Percentiles rank a stretch among this genome's conserved stretches.
phyloP scores from a whole-genome alignment of 2,888 invertebrate species.

The Cantharis lateralis region DNA sequence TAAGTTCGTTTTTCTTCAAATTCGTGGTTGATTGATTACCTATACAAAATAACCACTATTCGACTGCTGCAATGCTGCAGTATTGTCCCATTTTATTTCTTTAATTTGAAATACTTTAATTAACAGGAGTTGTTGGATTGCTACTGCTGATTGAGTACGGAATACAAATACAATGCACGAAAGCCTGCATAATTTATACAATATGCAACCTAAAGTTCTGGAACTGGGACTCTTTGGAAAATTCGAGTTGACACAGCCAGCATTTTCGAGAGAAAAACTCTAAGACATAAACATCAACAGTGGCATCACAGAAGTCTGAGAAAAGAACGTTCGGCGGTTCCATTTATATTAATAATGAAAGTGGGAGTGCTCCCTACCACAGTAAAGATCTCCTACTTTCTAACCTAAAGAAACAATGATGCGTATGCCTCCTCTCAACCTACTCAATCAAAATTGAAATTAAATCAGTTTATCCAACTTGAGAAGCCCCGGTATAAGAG shows the following conservation, averaged over 20 bases:
- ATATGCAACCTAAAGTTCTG: no score
- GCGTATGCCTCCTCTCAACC: neutral
- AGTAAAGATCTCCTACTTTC: no score
- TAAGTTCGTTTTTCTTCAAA: slow-evolving; percentile 31
- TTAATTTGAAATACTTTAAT: neutral
- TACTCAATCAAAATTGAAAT: neutral
- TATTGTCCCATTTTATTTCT: neutral
- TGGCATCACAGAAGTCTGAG: no score
- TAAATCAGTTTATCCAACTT: neutral
- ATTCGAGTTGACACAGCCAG: no score
- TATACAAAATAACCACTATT: neutral
- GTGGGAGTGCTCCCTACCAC: no score
- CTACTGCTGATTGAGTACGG: neutral
- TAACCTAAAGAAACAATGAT: no score
- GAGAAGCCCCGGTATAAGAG: neutral
- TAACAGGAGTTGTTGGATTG: neutral
- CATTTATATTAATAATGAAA: no score
- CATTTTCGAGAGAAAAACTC: no score
- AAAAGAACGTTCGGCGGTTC: no score
- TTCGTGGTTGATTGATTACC: slow-evolving; percentile 29
- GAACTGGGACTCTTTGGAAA: no score
- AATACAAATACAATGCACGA: neutral
- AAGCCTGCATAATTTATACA: no score
- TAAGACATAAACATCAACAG: no score
- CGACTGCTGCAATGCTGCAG: neutral